Evolutionary conservation across 2,888 invertebrate species (phyloP).

Genomic region (Neoitamus cyanurus): DNA sequence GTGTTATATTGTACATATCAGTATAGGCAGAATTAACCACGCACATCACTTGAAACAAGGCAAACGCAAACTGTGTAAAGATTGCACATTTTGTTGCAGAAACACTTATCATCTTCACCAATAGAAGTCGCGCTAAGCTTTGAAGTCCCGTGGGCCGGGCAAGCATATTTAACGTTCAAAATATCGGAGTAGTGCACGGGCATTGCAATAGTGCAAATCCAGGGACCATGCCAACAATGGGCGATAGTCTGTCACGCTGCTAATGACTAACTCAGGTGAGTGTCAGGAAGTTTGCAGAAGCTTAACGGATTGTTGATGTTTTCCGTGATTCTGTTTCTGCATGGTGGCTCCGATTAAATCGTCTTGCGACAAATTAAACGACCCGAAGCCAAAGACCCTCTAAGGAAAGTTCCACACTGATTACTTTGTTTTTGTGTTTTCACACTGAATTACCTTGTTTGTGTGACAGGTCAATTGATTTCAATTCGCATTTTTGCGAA

Average conservation of each 20-base stretch:
- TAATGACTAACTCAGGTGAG: background rate
- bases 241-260: background rate
- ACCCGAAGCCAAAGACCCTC: background rate
- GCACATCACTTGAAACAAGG: background rate
- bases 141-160: background rate
- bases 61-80: background rate
- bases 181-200: background rate
- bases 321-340: constrained; percentile 8
- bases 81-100: background rate
- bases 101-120: background rate
- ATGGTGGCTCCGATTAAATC: background rate
- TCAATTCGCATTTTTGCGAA: background rate
- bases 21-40: background rate
- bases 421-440: background rate
- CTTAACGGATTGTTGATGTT: background rate
- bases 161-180: background rate
- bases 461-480: background rate
- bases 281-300: background rate
- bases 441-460: background rate
- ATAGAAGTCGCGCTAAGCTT: background rate
- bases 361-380: constrained; percentile 1
- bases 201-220: background rate
- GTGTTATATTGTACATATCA: constrained; percentile 2
- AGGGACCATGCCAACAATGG: constrained; percentile 8
- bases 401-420: background rate